These are phyloP conservation scores for Crypturellus undulatus DNA, from an alignment of 2,113 vertebrate species.

Conservation along the genomic window DNA sequence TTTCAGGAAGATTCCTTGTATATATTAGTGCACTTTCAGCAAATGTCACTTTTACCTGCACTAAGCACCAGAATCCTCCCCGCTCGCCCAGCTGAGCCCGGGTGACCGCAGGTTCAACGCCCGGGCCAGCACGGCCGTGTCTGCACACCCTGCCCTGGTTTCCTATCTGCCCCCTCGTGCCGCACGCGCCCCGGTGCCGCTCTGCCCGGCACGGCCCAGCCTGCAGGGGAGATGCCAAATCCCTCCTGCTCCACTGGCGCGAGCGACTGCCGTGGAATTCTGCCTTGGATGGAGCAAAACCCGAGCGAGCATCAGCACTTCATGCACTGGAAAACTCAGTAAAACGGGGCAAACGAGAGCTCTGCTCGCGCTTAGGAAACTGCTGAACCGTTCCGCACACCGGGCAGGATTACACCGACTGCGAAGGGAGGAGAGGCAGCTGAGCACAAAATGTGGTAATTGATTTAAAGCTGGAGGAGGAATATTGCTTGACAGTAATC, in stretches of 20 bases:
- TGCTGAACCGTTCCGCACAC: accelerated
- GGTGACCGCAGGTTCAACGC: neutral
- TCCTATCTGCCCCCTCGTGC: too few species aligned
- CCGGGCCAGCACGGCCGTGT: neutral
- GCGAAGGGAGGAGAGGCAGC: neutral
- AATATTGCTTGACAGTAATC: neutral
- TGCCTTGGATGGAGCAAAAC: neutral
- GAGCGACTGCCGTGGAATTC: accelerated
- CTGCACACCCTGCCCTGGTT: neutral
- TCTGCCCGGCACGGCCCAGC: too few species aligned
- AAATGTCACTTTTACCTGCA: neutral
- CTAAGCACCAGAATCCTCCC: neutral
- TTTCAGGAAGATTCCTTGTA: neutral
- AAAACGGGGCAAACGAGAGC: neutral
- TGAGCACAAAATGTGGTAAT: neutral
- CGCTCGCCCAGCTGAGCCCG: neutral
- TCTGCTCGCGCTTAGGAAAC: neutral
- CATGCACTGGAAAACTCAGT: neutral
- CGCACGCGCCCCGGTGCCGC: too few species aligned
- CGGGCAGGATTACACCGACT: neutral
- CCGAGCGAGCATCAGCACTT: neutral
- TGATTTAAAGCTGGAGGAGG: neutral
- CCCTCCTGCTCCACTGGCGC: neutral
- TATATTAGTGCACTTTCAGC: neutral
- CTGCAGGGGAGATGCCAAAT: neutral